Percentiles rank a stretch among this genome's conserved stretches.
Evolutionary conservation across 2,888 invertebrate genomes (phyloP).

Genomic region (Xestia sexstrigata): DNA sequence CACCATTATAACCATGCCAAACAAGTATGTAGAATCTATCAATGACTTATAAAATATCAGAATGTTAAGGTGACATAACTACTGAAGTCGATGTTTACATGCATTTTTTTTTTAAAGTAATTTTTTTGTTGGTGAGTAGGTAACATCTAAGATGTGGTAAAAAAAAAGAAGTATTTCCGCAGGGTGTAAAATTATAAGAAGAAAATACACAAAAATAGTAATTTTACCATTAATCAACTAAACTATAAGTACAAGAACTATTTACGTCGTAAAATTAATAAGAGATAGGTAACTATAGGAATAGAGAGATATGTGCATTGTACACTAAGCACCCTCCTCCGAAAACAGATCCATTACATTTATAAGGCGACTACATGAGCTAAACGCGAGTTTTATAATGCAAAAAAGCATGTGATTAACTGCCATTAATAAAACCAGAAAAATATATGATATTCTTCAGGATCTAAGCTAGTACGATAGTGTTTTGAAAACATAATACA

Average conservation of each 20-base stretch:
- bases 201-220: not conserved
- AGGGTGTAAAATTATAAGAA: not conserved
- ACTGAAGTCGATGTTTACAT: constrained; percentile 8
- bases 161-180: too few relatives aligned
- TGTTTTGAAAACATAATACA: too few relatives aligned
- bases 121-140: not conserved
- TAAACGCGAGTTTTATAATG: too few relatives aligned
- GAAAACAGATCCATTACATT: not conserved
- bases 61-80: constrained; percentile 54
- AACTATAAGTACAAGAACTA: not conserved
- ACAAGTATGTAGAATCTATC: constrained; percentile 30
- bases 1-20: constrained; percentile 21
- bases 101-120: constrained; percentile 33
- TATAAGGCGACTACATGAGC: too few relatives aligned
- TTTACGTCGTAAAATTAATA: not conserved
- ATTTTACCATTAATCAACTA: not conserved
- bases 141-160: not conserved
- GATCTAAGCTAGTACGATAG: too few relatives aligned
- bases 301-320: too few relatives aligned
- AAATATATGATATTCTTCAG: too few relatives aligned
- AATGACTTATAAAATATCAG: constrained; percentile 40
- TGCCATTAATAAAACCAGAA: too few relatives aligned
- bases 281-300: not conserved
- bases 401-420: too few relatives aligned
- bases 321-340: too few relatives aligned